phyloP scores from a whole-genome alignment of 2,113 vertebrate genomes.

The Nestor notabilis region DNA sequence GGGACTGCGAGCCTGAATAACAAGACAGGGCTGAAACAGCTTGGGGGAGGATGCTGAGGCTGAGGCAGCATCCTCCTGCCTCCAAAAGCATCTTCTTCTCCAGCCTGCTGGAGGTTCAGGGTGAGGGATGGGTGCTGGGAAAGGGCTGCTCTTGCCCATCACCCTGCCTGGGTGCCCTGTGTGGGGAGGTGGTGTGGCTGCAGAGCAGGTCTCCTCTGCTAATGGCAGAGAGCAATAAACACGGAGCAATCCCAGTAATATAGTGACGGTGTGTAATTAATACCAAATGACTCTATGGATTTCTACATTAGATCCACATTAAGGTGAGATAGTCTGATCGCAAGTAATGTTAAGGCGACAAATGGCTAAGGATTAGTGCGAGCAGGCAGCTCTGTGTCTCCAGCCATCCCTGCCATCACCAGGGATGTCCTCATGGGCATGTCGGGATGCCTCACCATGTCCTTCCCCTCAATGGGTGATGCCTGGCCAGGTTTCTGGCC shows the following conservation, averaged over 20 bases:
- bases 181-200: neutral
- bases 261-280: constrained; percentile 69
- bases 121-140: accelerated
- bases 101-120: neutral
- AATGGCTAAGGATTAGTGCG: neutral
- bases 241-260: constrained; percentile 2
- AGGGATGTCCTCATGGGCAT: neutral
- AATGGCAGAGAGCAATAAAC: constrained; percentile 50
- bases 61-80: neutral
- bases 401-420: accelerated
- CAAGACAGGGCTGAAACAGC: neutral
- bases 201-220: neutral
- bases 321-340: constrained; percentile 32
- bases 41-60: neutral
- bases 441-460: neutral
- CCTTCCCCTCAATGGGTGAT: neutral
- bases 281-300: constrained; percentile 62
- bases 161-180: accelerated
- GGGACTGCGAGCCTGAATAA: neutral
- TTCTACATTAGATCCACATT: constrained; percentile 64
- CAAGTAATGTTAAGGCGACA: neutral
- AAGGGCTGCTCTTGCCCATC: neutral
- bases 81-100: neutral
- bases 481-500: neutral
- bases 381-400: neutral